Evolutionary conservation across 2,888 invertebrate species (phyloP).

Genomic region (Microctonus hyperodae): DNA sequence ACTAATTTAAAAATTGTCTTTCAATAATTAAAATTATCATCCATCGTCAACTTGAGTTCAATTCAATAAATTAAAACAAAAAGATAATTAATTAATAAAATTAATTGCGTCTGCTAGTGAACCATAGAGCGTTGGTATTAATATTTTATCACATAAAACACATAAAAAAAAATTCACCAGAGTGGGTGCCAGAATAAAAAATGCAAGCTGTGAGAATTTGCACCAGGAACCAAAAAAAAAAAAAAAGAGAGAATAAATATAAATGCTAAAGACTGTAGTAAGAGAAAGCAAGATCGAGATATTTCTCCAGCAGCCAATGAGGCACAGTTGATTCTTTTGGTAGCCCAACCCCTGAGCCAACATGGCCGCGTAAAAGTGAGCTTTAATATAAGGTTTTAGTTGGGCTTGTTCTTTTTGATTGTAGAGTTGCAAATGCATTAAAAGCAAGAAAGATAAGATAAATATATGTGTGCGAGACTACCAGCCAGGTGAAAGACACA

Average conservation of each 20-base stretch:
- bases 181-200: slow-evolving; percentile 27
- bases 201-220: not conserved
- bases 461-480: slow-evolving; percentile 37
- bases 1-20: too few species aligned
- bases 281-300: slow-evolving; percentile 32
- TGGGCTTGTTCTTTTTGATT: slow-evolving; percentile 43
- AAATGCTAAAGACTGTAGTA: slow-evolving; percentile 19
- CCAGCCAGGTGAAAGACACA: slow-evolving; percentile 27
- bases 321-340: slow-evolving; percentile 55
- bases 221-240: slow-evolving; percentile 1
- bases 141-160: not conserved
- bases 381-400: slow-evolving; percentile 49
- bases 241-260: slow-evolving; percentile 22
- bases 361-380: slow-evolving; percentile 60
- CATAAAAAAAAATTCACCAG: slow-evolving; percentile 8
- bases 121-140: not conserved
- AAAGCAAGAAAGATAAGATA: slow-evolving; percentile 27
- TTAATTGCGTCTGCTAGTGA: not conserved
- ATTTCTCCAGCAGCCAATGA: slow-evolving; percentile 55
- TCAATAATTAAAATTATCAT: too few species aligned
- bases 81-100: too few species aligned
- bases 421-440: slow-evolving; percentile 19
- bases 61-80: too few species aligned
- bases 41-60: too few species aligned
- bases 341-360: slow-evolving; percentile 61